phyloP scores from a whole-genome alignment of 1,140 invertebrate genomes.

The Sogatella furcifera region DNA sequence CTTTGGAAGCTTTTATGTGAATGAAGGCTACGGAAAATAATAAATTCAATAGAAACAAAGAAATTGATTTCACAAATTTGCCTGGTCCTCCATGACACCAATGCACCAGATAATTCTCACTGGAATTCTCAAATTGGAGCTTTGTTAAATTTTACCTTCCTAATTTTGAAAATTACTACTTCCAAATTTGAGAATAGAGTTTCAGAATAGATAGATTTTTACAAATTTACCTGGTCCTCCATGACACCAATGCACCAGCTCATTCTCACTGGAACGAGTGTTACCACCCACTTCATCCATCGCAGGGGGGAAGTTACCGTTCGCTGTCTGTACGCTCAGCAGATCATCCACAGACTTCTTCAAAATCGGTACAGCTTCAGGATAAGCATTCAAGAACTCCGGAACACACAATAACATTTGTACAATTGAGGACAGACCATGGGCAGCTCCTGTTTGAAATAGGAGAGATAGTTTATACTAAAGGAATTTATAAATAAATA shows the following conservation, averaged over 20 bases:
- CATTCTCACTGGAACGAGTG: slow-evolving; percentile 32
- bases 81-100: too few relatives aligned
- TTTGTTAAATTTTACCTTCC: too few relatives aligned
- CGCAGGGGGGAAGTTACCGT: slow-evolving; percentile 69
- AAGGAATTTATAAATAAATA: background rate
- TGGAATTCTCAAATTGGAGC: too few relatives aligned
- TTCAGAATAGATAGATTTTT: too few relatives aligned
- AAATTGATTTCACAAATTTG: too few relatives aligned
- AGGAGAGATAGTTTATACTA: slow-evolving; percentile 3
- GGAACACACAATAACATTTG: slow-evolving; percentile 52
- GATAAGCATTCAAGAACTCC: slow-evolving; percentile 43
- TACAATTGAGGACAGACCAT: slow-evolving; percentile 56
- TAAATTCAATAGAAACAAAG: too few relatives aligned
- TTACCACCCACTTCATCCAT: slow-evolving; percentile 50
- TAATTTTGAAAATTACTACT: too few relatives aligned
- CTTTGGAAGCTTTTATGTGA: too few relatives aligned
- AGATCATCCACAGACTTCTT: slow-evolving; percentile 47
- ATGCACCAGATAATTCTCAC: too few relatives aligned
- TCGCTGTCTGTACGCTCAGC: slow-evolving; percentile 45
- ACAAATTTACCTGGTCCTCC: slow-evolving; percentile 52
- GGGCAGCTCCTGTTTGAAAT: slow-evolving; percentile 54
- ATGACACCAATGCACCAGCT: slow-evolving; percentile 82
- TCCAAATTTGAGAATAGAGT: too few relatives aligned
- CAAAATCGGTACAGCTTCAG: slow-evolving; percentile 40
- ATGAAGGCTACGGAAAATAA: too few relatives aligned